Evolutionary conservation across 2,797 vertebrate species (phyloP), one percentile per base, ranked within the genome.

Genomic region (Rousettus madagascariensis): DNA sequence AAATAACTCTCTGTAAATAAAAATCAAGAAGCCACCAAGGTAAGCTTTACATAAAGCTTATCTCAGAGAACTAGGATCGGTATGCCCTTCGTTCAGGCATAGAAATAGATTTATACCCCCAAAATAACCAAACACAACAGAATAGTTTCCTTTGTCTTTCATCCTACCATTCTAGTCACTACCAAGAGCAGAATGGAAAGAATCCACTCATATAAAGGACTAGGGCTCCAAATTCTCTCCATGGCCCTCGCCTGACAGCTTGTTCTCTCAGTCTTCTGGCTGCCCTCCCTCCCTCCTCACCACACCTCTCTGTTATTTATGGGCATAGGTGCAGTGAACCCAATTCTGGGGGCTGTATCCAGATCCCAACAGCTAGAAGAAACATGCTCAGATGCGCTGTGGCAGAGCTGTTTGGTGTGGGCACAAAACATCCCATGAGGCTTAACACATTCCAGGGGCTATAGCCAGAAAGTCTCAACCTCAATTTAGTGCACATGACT

Each of bases 1-100:
- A 84, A 95, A 75, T 38, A 55, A 30, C 36, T 41, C 46, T 84
- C 66, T 79, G 41, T 71, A 84, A 71, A 80, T 91, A 91, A 91
- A 91, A 86, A 93, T 33, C 78, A 82, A 85, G 84, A 74, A 66
- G 38, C 38, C 26, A 6, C 71, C 59, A 46, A 89, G 78, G 65
- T 1, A 57, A 85, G 11, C 10, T 72, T 83, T 57, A 90, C 33
- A 55, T 84, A 79, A 74, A 79, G 10, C 15, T 49, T 57, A 26
- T 49, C 24, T 41, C 17, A 0, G 3, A 30, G 8, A 57, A 74
- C 65, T 51, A 9, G 55, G 22, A 36, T 24, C 51, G 63, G 5
- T 5, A 0, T 78, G 17, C 28, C 77, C 41, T 57, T 71, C 55
- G n/a, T 38, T n/a, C 55, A 79, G 8, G 3, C 61, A 43, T 20